phyloP scores from a whole-genome alignment of 2,888 invertebrate genomes.

The Hermaeophaga mercurialis region DNA sequence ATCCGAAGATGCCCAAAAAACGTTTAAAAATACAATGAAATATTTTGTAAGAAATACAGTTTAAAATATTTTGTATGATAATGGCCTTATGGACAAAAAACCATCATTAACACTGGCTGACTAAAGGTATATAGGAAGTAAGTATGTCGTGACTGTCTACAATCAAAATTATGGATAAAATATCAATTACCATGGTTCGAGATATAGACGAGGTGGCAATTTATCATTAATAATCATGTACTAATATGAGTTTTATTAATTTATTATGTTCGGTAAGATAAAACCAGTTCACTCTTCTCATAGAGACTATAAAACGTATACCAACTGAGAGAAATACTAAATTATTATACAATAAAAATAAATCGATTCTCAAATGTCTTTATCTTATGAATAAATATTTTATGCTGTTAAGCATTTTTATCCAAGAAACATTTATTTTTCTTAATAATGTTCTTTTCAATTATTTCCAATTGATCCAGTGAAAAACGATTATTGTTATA shows the following conservation, averaged over 20 bases:
- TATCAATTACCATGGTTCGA: conserved; percentile 21
- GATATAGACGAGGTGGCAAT: conserved; percentile 18
- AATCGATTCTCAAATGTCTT: conserved; percentile 1
- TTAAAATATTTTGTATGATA: conserved; percentile 2
- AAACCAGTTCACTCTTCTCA: conserved; percentile 23
- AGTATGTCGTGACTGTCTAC: conserved; percentile 21
- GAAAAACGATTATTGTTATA: too few species aligned
- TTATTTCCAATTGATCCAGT: too few species aligned
- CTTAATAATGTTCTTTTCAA: too few species aligned
- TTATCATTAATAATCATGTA: conserved; percentile 24
- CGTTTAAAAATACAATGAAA: too few species aligned
- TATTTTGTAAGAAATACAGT: too few species aligned
- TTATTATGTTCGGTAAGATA: conserved; percentile 22
- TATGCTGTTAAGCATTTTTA: too few species aligned
- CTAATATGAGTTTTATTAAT: conserved; percentile 24
- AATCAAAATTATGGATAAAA: conserved; percentile 23
- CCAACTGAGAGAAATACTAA: conserved; percentile 2
- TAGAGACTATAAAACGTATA: conserved; percentile 8
- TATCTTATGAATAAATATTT: conserved; percentile 3
- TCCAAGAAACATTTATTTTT: too few species aligned
- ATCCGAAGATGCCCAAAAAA: too few species aligned
- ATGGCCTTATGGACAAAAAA: conserved; percentile 9
- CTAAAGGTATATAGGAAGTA: conserved; percentile 16
- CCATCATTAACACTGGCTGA: conserved; percentile 18
- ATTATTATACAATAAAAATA: conserved; percentile 15